Conservation (phyloP, 2,797 vertebrate genomes). For the Cossypha niveicapilla region DNA sequence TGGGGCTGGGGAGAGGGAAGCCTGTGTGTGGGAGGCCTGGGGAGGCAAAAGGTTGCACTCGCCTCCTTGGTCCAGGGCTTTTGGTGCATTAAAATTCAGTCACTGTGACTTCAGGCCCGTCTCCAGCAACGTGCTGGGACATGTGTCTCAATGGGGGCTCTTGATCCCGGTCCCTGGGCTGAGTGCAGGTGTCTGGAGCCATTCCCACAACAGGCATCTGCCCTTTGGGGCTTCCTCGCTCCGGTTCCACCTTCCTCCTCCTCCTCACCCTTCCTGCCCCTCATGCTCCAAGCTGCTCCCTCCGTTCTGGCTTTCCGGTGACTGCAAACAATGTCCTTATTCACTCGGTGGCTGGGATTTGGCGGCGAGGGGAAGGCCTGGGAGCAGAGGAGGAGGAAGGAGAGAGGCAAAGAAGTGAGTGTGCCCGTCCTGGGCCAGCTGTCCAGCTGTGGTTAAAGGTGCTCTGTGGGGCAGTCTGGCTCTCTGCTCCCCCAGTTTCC, state of each 20-base stretch:
- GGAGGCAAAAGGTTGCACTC: background rate
- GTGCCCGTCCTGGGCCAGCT: background rate
- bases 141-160: slow-evolving; percentile 20
- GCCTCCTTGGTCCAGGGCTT: background rate
- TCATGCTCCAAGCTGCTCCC: slow-evolving; percentile 9
- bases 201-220: slow-evolving; percentile 53
- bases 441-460: background rate
- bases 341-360: slow-evolving; percentile 13
- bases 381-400: background rate
- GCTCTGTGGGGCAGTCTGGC: background rate
- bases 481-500: background rate
- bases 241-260: slow-evolving; percentile 53
- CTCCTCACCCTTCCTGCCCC: slow-evolving; percentile 30
- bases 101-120: background rate
- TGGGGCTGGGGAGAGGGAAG: background rate
- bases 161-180: background rate
- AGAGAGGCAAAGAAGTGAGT: background rate
- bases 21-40: background rate
- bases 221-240: slow-evolving; percentile 26
- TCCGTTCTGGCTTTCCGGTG: slow-evolving; percentile 56
- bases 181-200: slow-evolving; percentile 67
- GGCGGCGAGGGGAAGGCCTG: background rate
- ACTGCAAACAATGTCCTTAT: slow-evolving; percentile 59
- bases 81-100: slow-evolving; percentile 45
- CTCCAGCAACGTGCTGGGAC: slow-evolving; percentile 15